phyloP scores from a whole-genome alignment of 2,113 vertebrate species.

The Pontoporia blainvillei region DNA sequence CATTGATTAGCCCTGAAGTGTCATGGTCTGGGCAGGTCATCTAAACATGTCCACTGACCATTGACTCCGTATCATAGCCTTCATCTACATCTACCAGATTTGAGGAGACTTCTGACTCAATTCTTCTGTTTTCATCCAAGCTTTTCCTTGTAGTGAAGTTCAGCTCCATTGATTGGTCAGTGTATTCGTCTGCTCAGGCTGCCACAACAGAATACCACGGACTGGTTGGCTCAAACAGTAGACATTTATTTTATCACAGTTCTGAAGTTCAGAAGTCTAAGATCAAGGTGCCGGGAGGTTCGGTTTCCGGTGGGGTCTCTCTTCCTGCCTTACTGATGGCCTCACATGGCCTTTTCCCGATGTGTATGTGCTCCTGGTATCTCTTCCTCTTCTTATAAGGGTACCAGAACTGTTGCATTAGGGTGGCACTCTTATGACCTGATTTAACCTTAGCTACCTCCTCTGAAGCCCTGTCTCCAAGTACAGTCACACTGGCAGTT shows the following conservation, averaged over 20 bases:
- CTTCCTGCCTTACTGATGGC: not conserved
- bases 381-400: not conserved
- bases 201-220: not conserved
- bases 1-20: not conserved
- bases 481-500: not conserved
- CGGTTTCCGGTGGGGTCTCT: not conserved
- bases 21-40: fast-evolving
- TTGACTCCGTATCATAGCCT: no score
- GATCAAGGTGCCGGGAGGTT: not conserved
- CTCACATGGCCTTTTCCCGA: not conserved
- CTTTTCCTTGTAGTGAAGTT: not conserved
- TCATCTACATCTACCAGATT: not conserved
- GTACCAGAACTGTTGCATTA: not conserved
- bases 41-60: not conserved
- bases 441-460: not conserved
- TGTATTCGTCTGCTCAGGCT: not conserved
- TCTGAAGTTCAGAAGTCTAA: not conserved
- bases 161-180: not conserved
- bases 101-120: not conserved
- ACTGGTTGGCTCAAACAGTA: no score
- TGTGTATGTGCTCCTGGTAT: not conserved
- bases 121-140: not conserved
- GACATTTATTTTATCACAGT: not conserved
- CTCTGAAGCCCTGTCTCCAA: not conserved
- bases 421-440: not conserved